Evolutionary conservation across 2,888 invertebrate species (phyloP).

Genomic region (Papilio protenor): DNA sequence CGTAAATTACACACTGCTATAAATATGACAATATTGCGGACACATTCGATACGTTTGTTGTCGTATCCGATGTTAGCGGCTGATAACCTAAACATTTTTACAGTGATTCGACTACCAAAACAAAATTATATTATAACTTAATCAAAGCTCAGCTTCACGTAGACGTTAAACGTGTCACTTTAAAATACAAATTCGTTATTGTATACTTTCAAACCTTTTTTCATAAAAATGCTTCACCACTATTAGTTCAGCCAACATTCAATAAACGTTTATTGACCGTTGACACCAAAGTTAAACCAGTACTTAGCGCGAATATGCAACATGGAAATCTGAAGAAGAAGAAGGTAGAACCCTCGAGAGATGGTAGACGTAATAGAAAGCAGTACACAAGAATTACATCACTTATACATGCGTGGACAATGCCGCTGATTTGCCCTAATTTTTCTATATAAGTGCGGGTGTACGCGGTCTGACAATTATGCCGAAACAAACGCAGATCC

Average conservation of each 20-base stretch:
- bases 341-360: background rate
- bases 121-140: background rate
- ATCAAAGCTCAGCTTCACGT: background rate
- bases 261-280: too few species aligned
- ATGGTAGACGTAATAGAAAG: background rate
- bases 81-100: conserved; percentile 17
- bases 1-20: conserved; percentile 32
- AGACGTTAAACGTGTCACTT: background rate
- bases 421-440: conserved; percentile 52
- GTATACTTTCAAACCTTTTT: too few species aligned
- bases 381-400: background rate
- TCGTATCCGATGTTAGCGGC: conserved; percentile 2
- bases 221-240: too few species aligned
- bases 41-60: conserved; percentile 25
- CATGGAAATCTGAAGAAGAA: background rate
- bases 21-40: conserved; percentile 19
- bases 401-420: conserved; percentile 7
- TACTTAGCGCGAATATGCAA: too few species aligned
- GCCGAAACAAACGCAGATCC: conserved; percentile 77
- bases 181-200: too few species aligned
- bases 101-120: background rate
- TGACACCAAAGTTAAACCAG: too few species aligned
- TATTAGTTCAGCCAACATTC: background rate
- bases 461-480: conserved; percentile 71
- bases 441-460: conserved; percentile 64